Evolutionary conservation across 1,140 invertebrate genomes (phyloP), one percentile per base, ranked within the genome.

Genomic region (Atopsyche davidsoni): DNA sequence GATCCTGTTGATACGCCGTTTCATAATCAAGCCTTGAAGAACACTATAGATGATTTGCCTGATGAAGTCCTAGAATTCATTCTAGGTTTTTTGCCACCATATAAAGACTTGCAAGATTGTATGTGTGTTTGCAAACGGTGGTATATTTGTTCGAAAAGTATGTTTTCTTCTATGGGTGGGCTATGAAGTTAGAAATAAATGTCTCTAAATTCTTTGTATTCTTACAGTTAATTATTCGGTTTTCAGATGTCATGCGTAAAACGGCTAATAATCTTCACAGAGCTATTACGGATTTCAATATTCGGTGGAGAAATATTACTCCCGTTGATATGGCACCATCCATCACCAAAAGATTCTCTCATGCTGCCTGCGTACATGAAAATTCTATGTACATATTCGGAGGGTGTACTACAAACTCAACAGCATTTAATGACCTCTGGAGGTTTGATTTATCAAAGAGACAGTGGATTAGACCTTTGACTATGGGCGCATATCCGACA

Each of bases 341-440:
- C 13, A 93, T 96, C 55, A 84, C 88, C 2, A 90, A 90, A 66
- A 77, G 93, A 53, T 94, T 92, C 72, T 94, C 92, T 1, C 93
- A 96, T 78, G 83, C 89, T 55, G 88, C 92, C 34, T 92, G 86
- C 62, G 82, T 86, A 46, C 79, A 83, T 65, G 79, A 81, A 39
- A 87, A 88, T 69, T 85, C 79, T 2, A 89, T 97, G 89, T 97
- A 91, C 67, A 81, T 97, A 22, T 97, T 97, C 80, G 94, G 94
- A 38, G 95, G 95, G 1, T 96, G 91, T 59, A 95, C 92, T n/a
- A 86, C 87, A 22, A 86, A 89, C 25, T 86, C 85, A 60, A 97
- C 95, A 14, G 92, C 94, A 7, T 98, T 97, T 62, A 98, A 98
- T 77, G 95, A 98, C 75, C 75, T 98, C 6, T 98, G 95, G 95